Percentiles rank a stretch among this genome's conserved stretches.
Evolutionary conservation across 2,888 invertebrate species (phyloP).

Genomic region (Sesia bembeciformis): DNA sequence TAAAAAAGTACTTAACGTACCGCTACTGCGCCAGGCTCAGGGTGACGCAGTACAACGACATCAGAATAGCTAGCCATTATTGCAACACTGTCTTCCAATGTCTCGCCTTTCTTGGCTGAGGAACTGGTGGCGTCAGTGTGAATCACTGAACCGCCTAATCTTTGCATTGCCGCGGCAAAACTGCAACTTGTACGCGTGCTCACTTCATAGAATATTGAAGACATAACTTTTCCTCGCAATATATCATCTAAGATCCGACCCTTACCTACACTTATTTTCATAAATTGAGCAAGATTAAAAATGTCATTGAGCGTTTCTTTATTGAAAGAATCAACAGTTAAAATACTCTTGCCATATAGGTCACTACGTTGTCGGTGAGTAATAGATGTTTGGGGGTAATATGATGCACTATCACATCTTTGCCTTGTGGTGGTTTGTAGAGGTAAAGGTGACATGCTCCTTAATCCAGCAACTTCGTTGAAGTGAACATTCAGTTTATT

Average conservation of each 20-base stretch:
- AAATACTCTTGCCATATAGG: conserved; percentile 82
- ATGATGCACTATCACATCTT: conserved; percentile 74
- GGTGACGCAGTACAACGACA: conserved; percentile 95
- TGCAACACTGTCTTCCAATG: conserved; percentile 89
- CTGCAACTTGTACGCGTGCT: conserved; percentile 97
- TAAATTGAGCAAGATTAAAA: conserved; percentile 93
- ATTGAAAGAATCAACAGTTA: conserved; percentile 89
- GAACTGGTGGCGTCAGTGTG: conserved; percentile 92
- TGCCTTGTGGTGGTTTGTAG: conserved; percentile 54
- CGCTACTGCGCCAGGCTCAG: conserved; percentile 90
- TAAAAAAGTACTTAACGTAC: conserved; percentile 69
- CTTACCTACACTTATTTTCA: conserved; percentile 87
- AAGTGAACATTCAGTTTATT: conserved; percentile 75
- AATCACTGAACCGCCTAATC: conserved; percentile 94
- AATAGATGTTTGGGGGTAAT: conserved; percentile 46
- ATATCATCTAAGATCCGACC: conserved; percentile 90
- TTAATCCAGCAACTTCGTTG: conserved; percentile 57
- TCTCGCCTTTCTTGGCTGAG: conserved; percentile 97
- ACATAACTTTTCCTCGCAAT: conserved; percentile 93
- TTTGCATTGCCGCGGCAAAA: conserved; percentile 97
- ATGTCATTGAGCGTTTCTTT: conserved; percentile 94
- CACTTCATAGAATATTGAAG: conserved; percentile 97
- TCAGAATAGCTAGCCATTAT: conserved; percentile 95
- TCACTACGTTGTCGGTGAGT: conserved; percentile 64
- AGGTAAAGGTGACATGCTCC: conserved; percentile 68